These are phyloP conservation scores for Capromys pilorides DNA, from an alignment of 2,797 vertebrate genomes.

Conservation along the genomic window DNA sequence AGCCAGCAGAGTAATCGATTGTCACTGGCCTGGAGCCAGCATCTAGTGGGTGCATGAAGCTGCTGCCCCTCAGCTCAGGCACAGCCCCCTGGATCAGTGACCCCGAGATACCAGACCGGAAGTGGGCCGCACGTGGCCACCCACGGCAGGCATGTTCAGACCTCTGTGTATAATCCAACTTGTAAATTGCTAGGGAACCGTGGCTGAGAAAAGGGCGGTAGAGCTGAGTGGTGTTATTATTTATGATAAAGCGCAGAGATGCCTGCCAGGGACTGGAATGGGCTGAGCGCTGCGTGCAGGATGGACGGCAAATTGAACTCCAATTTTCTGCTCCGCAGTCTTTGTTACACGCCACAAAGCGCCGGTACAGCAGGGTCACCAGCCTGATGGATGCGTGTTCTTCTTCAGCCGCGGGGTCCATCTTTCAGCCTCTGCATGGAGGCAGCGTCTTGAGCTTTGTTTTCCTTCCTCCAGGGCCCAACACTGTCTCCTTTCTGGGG, in stretches of 20 bases:
- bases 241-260: constrained; percentile 72
- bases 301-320: constrained; percentile 80
- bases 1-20: accelerated
- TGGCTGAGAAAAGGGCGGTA: constrained; percentile 33
- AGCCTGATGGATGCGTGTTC: constrained; percentile 65
- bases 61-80: neutral
- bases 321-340: constrained; percentile 82
- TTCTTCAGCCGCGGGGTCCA: neutral
- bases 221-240: constrained; percentile 64
- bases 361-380: constrained; percentile 66
- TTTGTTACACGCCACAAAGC: constrained; percentile 76
- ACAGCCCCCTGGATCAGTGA: accelerated
- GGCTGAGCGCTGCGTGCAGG: constrained; percentile 58
- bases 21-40: neutral
- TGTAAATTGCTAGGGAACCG: constrained; percentile 64
- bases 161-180: constrained; percentile 21
- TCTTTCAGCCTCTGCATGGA: neutral
- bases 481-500: neutral
- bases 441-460: accelerated
- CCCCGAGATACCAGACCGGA: accelerated
- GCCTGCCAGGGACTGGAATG: constrained; percentile 67
- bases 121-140: accelerated
- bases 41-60: accelerated
- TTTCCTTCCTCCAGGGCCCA: no score
- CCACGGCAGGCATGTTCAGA: accelerated